Evolutionary conservation across 2,113 vertebrate species (phyloP), one percentile per base, ranked within the genome.

Genomic region (Salvelinus namaycush): DNA sequence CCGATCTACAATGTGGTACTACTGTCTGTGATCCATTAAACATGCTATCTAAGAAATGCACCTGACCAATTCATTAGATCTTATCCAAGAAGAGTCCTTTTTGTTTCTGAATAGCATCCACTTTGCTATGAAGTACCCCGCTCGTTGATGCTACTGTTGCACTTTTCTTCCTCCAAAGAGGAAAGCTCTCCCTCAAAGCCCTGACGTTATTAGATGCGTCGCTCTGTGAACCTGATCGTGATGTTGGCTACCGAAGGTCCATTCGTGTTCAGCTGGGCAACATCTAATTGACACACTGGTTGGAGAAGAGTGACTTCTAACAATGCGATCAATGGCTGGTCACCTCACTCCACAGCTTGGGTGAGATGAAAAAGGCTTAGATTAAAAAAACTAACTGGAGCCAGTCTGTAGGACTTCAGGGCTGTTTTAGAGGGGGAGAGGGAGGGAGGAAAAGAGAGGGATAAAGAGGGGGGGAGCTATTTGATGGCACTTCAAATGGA

Each of bases 401-500:
- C 74, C 49, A 64, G 74, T 77, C 74, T 83, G 72, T 65, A 29
- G 24, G 44, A 51, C 72, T 84, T 85, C 79, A 82, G 78, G 75
- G 82, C 77, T 39, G 77, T 65, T 78, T 66, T 34, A 74, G 67
- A 65, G 18, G n/a, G 26, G 14, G 13, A 13, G 48, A 13, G 8
- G 48, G 9, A 13, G 44, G 44, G 44, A 29, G 31, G 31, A 31
- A 1, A 31, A 5, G 49, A 14, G 12, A 9, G 20, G 39, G 80
- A 82, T 57, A 72, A 70, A 75, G 39, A 0, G 9, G 39, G 39
- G 39, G 29, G 9, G 2, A 0, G 8, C 9, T 14, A 78, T 85
- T 82, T 87, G 79, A 87, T 83, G 81, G 60, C 64, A 77, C 79
- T 74, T 85, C 79, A 82, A 77, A 57, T 60, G 68, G 60, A 81